Conservation (phyloP, 1,140 invertebrate species). For the Apis mellifera region DNA sequence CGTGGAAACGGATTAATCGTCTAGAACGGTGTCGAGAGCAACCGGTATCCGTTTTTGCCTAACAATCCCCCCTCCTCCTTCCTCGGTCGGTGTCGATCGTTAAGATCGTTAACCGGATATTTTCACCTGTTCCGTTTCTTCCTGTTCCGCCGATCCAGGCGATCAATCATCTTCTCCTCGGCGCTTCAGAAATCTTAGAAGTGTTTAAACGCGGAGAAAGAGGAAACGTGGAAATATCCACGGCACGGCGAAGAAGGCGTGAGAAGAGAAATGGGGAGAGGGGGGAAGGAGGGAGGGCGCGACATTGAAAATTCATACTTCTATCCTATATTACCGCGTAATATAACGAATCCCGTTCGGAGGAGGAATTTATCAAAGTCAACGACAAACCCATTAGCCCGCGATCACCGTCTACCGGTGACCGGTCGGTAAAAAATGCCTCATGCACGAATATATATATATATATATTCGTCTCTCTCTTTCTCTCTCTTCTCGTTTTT, state of each 20-base stretch:
- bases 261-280: no score
- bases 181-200: no score
- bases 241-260: no score
- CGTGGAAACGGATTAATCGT: conserved; percentile 56
- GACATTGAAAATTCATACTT: conserved; percentile 43
- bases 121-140: no score
- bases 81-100: no score
- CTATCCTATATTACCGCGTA: not conserved
- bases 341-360: conserved; percentile 23
- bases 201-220: no score
- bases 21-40: conserved; percentile 6
- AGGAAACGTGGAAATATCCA: no score
- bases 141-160: no score
- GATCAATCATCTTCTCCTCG: no score
- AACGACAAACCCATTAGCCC: conserved; percentile 26
- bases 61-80: not conserved
- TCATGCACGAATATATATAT: not conserved
- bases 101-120: no score
- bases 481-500: not conserved
- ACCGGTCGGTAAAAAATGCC: conserved; percentile 14
- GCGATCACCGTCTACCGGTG: not conserved
- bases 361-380: conserved; percentile 41
- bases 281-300: no score
- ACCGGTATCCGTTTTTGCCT: conserved; percentile 23
- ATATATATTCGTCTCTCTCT: not conserved